These are phyloP conservation scores for Perccottus glenii DNA, from an alignment of 2,113 vertebrate genomes.

Conservation along the genomic window DNA sequence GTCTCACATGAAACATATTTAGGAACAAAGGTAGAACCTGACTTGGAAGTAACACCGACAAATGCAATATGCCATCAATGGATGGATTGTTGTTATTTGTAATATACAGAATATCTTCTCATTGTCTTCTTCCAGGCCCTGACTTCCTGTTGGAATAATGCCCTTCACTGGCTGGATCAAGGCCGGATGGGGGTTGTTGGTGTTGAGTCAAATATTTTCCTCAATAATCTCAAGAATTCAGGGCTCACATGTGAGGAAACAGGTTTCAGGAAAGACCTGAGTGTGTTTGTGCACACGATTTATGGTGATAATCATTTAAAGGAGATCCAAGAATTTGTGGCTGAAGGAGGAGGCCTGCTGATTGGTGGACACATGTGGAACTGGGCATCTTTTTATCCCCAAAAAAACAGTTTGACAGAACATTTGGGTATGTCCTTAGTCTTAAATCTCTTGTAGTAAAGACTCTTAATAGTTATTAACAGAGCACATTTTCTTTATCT, in stretches of 20 bases:
- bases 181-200: neutral
- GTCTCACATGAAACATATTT: too few species aligned
- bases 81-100: too few species aligned
- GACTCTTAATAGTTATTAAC: too few species aligned
- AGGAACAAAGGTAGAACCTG: conserved; percentile 36
- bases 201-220: neutral
- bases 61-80: too few species aligned
- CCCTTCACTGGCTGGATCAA: neutral
- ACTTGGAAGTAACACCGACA: too few species aligned
- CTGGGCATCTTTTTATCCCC: conserved; percentile 37
- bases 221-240: neutral
- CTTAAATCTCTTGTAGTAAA: too few species aligned
- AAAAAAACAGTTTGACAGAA: too few species aligned
- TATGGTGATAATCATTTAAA: neutral
- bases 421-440: conserved; percentile 76
- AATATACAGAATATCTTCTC: neutral
- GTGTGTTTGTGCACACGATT: neutral
- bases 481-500: too few species aligned
- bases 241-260: neutral
- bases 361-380: neutral
- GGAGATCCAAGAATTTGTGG: neutral
- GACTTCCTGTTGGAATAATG: conserved; percentile 2
- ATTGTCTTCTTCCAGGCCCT: conserved; percentile 34
- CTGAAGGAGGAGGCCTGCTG: neutral
- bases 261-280: neutral